Evolutionary conservation across 2,797 vertebrate genomes (phyloP), one percentile per base, ranked within the genome.

Genomic region (Platyrinchus mystaceus): DNA sequence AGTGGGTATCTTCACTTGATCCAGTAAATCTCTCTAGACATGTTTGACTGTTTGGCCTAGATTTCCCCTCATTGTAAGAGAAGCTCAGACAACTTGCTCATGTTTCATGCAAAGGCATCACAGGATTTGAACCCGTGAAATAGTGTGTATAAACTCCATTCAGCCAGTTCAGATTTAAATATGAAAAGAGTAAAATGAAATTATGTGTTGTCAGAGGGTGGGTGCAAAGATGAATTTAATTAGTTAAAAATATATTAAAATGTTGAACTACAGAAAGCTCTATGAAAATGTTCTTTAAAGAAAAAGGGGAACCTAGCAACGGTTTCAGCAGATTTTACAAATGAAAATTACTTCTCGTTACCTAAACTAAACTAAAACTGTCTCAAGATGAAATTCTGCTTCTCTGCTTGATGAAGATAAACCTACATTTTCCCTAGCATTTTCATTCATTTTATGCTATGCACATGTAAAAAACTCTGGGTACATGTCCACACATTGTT

Each of bases 261-360:
- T 56, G 6, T 52, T 59, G 23, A 94, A 88, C 44, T 47, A 47
- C 28, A 86, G 36, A 63, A 82, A 90, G 63, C 15, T 44, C 30
- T 73, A 13, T 36, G 24, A 83, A 83, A 70, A 66, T 16, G 7
- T 32, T 73, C 43, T 53, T 76, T 46, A 46, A 80, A 83, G 67
- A 23, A 55, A 44, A 79, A 62, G 20, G 18, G 44, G 41, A 93
- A 86, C 73, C 60, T 90, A 88, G 94, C 89, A 94, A 93, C 66
- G 0, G 15, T 70, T 93, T 70, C 85, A 70, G 24, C 60, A 77
- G n/a, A 52, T 84, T 83, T 90, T 52, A 55, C 32, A 27, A 81
- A 55, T 80, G 39, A 79, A 87, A 90, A 84, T 70, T 32, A 39
- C 50, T 77, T 94, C 69, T 90, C 52, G 47, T 80, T 81, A 59